Evolutionary conservation across 2,888 invertebrate species (phyloP).

Genomic region (Tipula unca): DNA sequence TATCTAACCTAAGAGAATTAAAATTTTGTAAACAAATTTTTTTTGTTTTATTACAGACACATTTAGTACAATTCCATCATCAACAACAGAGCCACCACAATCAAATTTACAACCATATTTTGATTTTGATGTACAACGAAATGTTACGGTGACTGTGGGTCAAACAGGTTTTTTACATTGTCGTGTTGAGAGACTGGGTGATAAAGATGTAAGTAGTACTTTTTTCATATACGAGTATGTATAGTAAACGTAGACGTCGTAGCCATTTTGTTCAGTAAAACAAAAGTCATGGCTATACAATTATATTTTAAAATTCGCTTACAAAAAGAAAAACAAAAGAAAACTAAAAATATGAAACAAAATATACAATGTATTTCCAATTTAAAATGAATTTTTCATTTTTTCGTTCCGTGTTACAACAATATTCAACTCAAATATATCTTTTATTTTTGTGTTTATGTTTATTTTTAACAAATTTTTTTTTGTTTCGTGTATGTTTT

Average conservation of each 20-base stretch:
- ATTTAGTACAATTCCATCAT: neutral
- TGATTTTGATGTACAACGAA: constrained; percentile 76
- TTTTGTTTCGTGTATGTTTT: neutral
- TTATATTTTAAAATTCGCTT: no score
- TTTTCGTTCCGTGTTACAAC: no score
- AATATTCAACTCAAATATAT: neutral
- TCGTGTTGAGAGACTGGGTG: constrained; percentile 77
- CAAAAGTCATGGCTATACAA: no score
- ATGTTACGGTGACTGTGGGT: constrained; percentile 82
- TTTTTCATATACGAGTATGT: neutral
- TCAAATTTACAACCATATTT: constrained; percentile 55
- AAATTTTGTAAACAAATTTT: neutral
- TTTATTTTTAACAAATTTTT: neutral
- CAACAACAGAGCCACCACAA: neutral
- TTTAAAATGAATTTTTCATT: no score
- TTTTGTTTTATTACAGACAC: neutral
- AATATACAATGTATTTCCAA: no score
- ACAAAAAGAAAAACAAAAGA: neutral
- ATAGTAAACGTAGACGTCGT: neutral
- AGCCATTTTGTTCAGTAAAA: neutral
- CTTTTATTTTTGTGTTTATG: neutral
- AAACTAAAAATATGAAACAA: no score
- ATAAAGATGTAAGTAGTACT: constrained; percentile 77
- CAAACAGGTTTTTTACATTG: constrained; percentile 85
- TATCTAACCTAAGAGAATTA: no score